Evolutionary conservation across 2,888 invertebrate species (phyloP), one percentile per base, ranked within the genome.

Genomic region (Gasteruption jaculator): DNA sequence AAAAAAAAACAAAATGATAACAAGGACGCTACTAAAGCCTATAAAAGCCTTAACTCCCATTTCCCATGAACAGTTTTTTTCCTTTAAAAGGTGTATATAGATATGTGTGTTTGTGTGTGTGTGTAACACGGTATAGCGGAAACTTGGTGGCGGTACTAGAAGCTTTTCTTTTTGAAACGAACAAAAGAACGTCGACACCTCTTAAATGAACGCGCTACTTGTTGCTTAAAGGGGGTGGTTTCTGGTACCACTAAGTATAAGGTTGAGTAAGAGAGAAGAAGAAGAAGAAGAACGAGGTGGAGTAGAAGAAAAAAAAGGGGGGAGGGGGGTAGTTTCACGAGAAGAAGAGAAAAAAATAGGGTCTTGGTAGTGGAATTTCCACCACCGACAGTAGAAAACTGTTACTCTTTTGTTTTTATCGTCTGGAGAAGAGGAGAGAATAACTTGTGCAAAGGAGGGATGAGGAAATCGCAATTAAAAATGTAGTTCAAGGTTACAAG

Each of bases 161-260:
- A n/a, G n/a, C n/a, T 51, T 48, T 54, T 50, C 60, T 65, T 60
- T 60, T 60, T 55, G 58, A 61, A 65, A 66, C 57, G 68, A 68
- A 69, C 68, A 71, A 68, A 70, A 71, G 66, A 69, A 68, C 58
- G 61, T 56, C 65, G 63, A 63, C 67, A 61, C 67, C 66, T 71
- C 70, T 71, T 68, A 70, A 71, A 71, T 69, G 70, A 71, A 68
- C 67, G 68, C 68, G 69, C 70, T 66, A 71, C 70, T 70, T 71
- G 70, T 71, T 71, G 70, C 70, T 63, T 61, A 60, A 57, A 51
- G 50, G 51, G 40, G 42, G 44, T 45, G 36, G 43, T 40, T 39
- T 20, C n/a, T n/a, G n/a, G n/a, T n/a, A n/a, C n/a, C n/a, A n/a
- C n/a, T n/a, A n/a, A 39, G 27, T 42, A 41, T 27, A 40, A 41